Evolutionary conservation across 37 sponge, comb jelly and placozoan species (phyloP).

Genomic region (Theonella swinhoei): DNA sequence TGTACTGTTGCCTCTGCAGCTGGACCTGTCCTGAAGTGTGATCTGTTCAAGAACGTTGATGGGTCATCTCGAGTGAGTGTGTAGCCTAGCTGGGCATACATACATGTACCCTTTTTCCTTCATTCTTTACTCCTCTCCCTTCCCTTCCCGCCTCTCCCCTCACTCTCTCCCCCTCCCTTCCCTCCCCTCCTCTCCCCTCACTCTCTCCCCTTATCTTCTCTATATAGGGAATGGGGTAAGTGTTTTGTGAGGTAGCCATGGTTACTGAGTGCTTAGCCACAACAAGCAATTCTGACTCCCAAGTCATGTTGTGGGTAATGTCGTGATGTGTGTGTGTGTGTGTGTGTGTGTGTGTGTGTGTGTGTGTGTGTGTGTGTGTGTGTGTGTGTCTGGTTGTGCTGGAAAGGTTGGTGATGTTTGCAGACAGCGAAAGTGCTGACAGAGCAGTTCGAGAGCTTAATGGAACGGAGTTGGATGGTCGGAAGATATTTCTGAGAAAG

Average conservation of each 20-base stretch:
- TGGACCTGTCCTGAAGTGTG: constrained; percentile 51
- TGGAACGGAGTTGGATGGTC: constrained; percentile 46
- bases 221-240: constrained; percentile 46
- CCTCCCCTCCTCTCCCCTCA: not conserved
- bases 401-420: constrained; percentile 58
- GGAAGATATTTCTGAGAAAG: constrained; percentile 60
- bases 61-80: constrained; percentile 34
- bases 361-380: constrained; percentile 5
- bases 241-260: not conserved
- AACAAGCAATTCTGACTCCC: not conserved
- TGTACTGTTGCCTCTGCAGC: constrained; percentile 9
- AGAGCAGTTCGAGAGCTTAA: constrained; percentile 42
- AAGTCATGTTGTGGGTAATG: not conserved
- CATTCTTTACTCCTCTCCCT: not conserved
- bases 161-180: not conserved
- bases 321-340: not conserved
- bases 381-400: not conserved
- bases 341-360: not conserved
- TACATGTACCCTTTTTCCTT: not conserved
- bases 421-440: constrained; percentile 40
- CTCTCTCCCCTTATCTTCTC: not conserved
- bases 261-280: not conserved
- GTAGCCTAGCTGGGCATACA: not conserved
- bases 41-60: constrained; percentile 37
- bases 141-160: not conserved